phyloP scores from a whole-genome alignment of 2,113 vertebrate species.

The Apeltes quadracus region DNA sequence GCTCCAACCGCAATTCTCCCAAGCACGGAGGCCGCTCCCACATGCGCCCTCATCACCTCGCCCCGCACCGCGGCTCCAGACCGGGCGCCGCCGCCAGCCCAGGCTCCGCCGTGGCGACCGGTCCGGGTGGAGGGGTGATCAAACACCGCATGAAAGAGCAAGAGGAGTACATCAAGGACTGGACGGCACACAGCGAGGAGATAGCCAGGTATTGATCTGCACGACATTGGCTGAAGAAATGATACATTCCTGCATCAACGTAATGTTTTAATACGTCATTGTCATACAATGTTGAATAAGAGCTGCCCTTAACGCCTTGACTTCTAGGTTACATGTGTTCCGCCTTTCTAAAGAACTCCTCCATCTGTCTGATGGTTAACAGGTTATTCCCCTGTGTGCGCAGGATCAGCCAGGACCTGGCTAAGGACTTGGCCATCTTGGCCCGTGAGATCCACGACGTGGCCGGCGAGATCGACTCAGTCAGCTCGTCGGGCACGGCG shows the following conservation, averaged over 20 bases:
- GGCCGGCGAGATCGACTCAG: conserved; percentile 98
- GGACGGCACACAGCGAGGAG: conserved; percentile 98
- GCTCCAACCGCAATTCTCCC: conserved; percentile 92
- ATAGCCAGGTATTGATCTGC: conserved; percentile 91
- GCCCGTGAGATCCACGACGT: conserved; percentile 99
- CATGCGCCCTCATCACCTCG: conserved; percentile 85
- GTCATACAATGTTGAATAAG: background rate
- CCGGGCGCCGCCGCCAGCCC: conserved; percentile 73
- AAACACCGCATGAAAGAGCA: conserved; percentile 96
- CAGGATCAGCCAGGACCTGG: conserved; percentile 99
- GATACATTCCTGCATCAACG: background rate
- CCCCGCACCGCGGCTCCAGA: conserved; percentile 78
- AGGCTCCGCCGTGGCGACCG: conserved; percentile 37
- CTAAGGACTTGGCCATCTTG: conserved; percentile 93
- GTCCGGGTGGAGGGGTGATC: conserved; percentile 80
- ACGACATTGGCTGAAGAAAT: background rate
- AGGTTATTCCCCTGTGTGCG: conserved; percentile 88
- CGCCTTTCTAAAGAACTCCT: conserved; percentile 63
- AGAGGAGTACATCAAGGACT: conserved; percentile 97
- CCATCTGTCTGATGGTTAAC: conserved; percentile 80
- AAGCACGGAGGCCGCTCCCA: conserved; percentile 89
- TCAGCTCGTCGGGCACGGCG: conserved; percentile 98
- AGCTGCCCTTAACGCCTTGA: background rate
- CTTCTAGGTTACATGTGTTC: conserved; percentile 39
- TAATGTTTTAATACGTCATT: conserved; percentile 1